Evolutionary conservation across 2,797 vertebrate species (phyloP), one percentile per base, ranked within the genome.

Genomic region (Chiroxiphia lanceolata): DNA sequence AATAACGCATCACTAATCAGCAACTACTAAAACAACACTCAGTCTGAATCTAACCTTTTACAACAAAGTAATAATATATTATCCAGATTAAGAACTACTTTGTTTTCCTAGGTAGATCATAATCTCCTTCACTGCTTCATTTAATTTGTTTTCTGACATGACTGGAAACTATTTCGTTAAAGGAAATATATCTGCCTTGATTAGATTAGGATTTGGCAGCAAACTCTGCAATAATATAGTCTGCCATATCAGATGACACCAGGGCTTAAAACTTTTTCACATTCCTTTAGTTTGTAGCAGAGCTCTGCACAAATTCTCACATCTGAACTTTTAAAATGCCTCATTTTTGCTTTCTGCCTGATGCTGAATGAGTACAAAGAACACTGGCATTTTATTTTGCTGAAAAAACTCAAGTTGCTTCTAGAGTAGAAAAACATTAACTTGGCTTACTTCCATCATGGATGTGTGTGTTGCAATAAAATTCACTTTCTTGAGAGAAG

Each of bases 131-230:
- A 27, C 44, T 80, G 60, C 33, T 63, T 68, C 33, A 3, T 18
- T 56, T 57, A 27, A 2, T 29, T 85, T 70, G 68, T 71, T 67
- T 67, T 75, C 56, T 87, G 38, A 60, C 20, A 33, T 27, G 29
- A 64, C n/a, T 91, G 57, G 50, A 65, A 87, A 89, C 3, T 70
- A 51, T 88, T 78, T 60, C n/a, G 29, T 40, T 83, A 47, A 82
- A 93, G 68, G 40, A 90, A 95, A 80, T 60, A 11, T 27, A 72
- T 87, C 83, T 87, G 74, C 60, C 72, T 60, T 71, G 80, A 88
- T 93, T 80, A 94, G 40, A 92, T 82, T 64, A 85, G 67, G 42
- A 57, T 85, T 92, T 89, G 93, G 86, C 91, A 95, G 83, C 67
- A 80, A 89, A 83, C 47, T n/a, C 34, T 72, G 64, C 74, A 71